Base-by-base conservation (phyloP, 1,140 invertebrate genomes). In the Spodoptera frugiperda region DNA sequence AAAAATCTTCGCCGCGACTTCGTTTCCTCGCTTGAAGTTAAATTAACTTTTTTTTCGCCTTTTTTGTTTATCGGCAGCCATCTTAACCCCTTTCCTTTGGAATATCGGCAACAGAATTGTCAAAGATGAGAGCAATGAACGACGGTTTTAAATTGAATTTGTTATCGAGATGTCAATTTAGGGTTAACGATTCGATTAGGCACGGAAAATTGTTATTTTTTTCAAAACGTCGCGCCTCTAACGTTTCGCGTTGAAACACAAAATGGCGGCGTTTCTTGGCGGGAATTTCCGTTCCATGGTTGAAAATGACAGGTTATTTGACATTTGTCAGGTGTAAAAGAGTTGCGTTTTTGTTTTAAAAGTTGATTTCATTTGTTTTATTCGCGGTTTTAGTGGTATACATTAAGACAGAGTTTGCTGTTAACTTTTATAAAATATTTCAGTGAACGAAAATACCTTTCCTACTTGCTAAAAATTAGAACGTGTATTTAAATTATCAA, bases 121-220 rank as follows among this genome's bases (percentile, higher is more conserved):
- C 85, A 89, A 88, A 84, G 84, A 88, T 88, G 88, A 86, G 76
- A 63, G 83, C 78, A 82, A 86, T 81, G 85, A 84, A 83, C 81
- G 87, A 77, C 79, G 79, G 82, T 80, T 57, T 79, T 87, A 90
- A 92, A 93, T 92, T 92, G 91, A 92, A 93, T 91, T 92, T 90
- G 72, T 93, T 93, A 93, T 93, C 91, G 84, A 85, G 90, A 93
- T 92, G 84, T 83, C 89, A 89, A 90, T 86, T 87, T 85, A 80
- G 75, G 75, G 30, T 74, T 77, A 82, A 87, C 71, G 82, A 82
- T 86, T 87, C 80, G 85, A 87, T 81, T 84, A 84, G 63, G 19
- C 25, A 70, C 72, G 70, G 76, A 79, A 76, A 57, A 55, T 54
- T 63, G 65, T 76, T 73, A 48, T 49, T 67, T 78, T 70, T 59